Conservation (phyloP, 2,888 invertebrate species). For the Caenorhabditis zanzibari region DNA sequence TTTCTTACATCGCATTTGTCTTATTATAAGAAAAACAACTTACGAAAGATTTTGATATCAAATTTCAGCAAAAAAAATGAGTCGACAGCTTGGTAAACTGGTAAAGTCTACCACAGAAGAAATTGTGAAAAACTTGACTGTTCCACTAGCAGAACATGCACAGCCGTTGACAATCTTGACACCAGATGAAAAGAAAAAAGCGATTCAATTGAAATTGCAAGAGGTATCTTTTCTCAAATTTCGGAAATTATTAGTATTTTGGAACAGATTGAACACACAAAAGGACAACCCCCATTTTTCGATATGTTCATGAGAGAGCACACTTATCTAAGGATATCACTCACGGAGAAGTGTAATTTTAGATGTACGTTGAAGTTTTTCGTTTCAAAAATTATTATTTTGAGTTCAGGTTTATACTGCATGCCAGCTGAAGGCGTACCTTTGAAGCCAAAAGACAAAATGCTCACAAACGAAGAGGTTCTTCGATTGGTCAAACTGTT, state of each 20-base stretch:
- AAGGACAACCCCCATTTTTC: slow-evolving; percentile 85
- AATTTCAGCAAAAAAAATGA: slow-evolving; percentile 18
- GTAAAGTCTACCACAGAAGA: slow-evolving; percentile 26
- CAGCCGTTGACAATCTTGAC: slow-evolving; percentile 28
- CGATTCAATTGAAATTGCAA: slow-evolving; percentile 41
- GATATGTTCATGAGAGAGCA: slow-evolving; percentile 94
- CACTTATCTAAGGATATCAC: slow-evolving; percentile 94
- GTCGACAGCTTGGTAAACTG: slow-evolving; percentile 26
- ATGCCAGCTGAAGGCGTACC: slow-evolving; percentile 97
- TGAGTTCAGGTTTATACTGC: slow-evolving; percentile 88
- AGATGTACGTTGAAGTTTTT: slow-evolving; percentile 89
- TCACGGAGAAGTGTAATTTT: slow-evolving; percentile 96
- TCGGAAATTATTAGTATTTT: background rate
- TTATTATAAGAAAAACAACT: background rate
- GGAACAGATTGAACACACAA: slow-evolving; percentile 51
- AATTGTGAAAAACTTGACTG: slow-evolving; percentile 37
- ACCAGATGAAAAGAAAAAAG: slow-evolving; percentile 35
- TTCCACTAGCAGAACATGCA: slow-evolving; percentile 50
- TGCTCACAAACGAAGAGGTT: slow-evolving; percentile 92
- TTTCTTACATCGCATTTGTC: background rate
- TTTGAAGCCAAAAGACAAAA: slow-evolving; percentile 89
- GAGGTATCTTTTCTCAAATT: slow-evolving; percentile 19
- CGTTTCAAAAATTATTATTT: background rate
- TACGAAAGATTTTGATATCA: background rate
- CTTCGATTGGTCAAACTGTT: slow-evolving; percentile 90